Conservation (phyloP, 1,140 invertebrate species). For the Lordiphosa clarofinis region DNA sequence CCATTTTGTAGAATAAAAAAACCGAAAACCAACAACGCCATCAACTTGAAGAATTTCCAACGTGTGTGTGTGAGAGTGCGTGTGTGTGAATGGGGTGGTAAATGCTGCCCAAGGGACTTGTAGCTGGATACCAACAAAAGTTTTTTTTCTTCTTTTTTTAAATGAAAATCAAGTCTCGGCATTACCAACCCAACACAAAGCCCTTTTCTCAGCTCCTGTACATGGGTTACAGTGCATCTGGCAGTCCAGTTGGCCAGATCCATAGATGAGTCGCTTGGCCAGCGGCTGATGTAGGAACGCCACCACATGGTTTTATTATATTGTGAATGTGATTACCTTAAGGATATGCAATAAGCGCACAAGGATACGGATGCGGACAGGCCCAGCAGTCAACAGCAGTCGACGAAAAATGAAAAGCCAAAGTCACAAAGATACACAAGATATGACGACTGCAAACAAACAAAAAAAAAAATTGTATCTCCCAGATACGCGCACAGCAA, state of each 20-base stretch:
- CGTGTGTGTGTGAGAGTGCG: slow-evolving; percentile 13
- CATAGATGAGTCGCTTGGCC: slow-evolving; percentile 22
- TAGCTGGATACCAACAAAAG: slow-evolving; percentile 76
- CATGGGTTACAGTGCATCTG: slow-evolving; percentile 1
- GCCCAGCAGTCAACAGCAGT: slow-evolving; percentile 11
- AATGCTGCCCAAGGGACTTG: slow-evolving; percentile 78
- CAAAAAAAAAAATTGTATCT: slow-evolving; percentile 40
- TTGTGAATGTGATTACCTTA: slow-evolving; percentile 78
- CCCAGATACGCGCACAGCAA: slow-evolving; percentile 40
- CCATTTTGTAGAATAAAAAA: slow-evolving; percentile 61
- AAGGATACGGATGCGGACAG: slow-evolving; percentile 25
- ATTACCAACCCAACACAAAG: not conserved
- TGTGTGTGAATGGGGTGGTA: slow-evolving; percentile 71
- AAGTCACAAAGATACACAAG: slow-evolving; percentile 43
- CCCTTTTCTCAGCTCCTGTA: not conserved
- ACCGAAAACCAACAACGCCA: slow-evolving; percentile 45
- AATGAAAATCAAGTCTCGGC: slow-evolving; percentile 31
- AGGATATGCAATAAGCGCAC: slow-evolving; percentile 76
- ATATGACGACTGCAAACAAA: slow-evolving; percentile 18
- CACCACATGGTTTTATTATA: slow-evolving; percentile 77
- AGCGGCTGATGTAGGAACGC: slow-evolving; percentile 55
- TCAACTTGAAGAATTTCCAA: slow-evolving; percentile 57
- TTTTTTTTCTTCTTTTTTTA: slow-evolving; percentile 30
- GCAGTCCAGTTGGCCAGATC: slow-evolving; percentile 3
- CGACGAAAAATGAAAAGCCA: slow-evolving; percentile 39